A percentile compares a stretch with the other conserved stretches of the same genome.
phyloP scores from a whole-genome alignment of 2,797 vertebrate species.

The Pristis pectinata region DNA sequence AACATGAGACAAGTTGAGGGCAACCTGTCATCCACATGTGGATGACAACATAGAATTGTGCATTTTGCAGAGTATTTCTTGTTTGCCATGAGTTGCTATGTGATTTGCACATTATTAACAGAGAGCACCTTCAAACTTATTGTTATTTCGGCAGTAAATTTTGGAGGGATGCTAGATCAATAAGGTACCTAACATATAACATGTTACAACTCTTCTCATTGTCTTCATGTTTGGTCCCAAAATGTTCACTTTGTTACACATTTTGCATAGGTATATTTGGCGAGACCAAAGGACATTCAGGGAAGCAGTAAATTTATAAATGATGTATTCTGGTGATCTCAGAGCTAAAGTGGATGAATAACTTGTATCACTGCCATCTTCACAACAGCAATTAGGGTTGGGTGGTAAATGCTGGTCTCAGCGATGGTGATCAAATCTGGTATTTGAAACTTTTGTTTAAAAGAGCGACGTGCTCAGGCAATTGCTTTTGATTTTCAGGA shows the following conservation, averaged over 20 bases:
- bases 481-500: not conserved
- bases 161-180: not conserved
- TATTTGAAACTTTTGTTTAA: too few species aligned
- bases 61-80: not conserved
- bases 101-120: not conserved
- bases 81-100: not conserved
- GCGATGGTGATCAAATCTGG: too few species aligned
- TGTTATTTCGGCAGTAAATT: not conserved
- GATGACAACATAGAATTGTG: too few species aligned
- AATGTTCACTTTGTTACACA: too few species aligned
- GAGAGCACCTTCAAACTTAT: not conserved
- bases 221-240: not conserved
- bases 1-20: not conserved
- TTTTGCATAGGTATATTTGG: too few species aligned
- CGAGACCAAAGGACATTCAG: too few species aligned
- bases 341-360: not conserved
- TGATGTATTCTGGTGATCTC: not conserved
- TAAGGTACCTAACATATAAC: not conserved
- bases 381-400: too few species aligned
- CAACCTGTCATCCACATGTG: not conserved
- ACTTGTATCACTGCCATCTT: too few species aligned
- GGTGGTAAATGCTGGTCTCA: too few species aligned
- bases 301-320: not conserved
- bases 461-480: not conserved
- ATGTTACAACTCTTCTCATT: not conserved